Evolutionary conservation across 2,797 vertebrate species (phyloP).

Genomic region (Myotis planiceps): DNA sequence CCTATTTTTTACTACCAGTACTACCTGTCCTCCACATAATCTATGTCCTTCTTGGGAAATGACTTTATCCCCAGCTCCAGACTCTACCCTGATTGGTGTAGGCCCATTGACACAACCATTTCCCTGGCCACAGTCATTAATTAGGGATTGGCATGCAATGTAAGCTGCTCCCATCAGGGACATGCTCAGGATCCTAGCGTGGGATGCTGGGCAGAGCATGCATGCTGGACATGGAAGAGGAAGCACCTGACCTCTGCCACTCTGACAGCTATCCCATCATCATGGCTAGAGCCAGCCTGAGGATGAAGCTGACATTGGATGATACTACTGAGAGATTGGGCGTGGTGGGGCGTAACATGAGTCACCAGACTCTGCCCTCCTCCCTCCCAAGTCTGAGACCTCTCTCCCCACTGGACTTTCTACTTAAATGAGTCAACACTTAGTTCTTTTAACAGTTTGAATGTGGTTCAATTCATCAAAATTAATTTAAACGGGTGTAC

Average conservation of each 20-base stretch:
- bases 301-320: not conserved
- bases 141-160: not conserved
- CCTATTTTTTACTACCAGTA: not conserved
- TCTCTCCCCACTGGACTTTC: not conserved
- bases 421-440: not conserved
- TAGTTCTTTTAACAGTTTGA: not conserved
- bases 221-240: not conserved
- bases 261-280: not conserved
- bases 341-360: accelerated
- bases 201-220: not conserved
- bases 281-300: not conserved
- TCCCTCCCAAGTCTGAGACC: not conserved
- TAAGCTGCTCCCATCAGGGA: not conserved
- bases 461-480: not conserved
- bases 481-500: not conserved
- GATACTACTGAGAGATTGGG: not conserved
- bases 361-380: not conserved
- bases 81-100: not conserved
- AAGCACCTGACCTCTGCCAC: not conserved
- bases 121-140: not conserved
- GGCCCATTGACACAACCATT: not conserved
- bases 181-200: not conserved
- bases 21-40: not conserved
- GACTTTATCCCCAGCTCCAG: not conserved
- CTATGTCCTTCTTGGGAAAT: not conserved